phyloP scores from a whole-genome alignment of 2,797 vertebrate genomes.

The Ciconia nigra region DNA sequence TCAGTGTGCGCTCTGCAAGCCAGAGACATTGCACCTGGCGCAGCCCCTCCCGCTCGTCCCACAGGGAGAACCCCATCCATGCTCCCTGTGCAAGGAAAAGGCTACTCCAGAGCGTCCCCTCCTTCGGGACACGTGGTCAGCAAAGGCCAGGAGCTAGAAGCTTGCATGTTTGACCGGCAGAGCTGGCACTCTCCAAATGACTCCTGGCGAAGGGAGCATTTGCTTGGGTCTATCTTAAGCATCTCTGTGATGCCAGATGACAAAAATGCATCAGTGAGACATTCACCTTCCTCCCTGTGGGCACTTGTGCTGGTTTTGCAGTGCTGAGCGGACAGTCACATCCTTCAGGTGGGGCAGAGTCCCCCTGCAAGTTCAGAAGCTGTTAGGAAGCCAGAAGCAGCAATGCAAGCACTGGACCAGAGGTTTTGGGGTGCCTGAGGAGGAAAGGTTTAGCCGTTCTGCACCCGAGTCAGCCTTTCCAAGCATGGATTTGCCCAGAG shows the following conservation, averaged over 20 bases:
- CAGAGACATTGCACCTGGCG: background rate
- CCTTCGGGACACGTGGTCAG: background rate
- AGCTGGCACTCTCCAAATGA: background rate
- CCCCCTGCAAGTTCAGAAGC: background rate
- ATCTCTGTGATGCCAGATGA: background rate
- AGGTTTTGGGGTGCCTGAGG: too few relatives aligned
- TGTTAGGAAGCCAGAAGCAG: background rate
- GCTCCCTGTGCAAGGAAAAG: background rate
- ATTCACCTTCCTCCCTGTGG: background rate
- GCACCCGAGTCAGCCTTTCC: background rate
- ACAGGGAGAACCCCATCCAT: background rate
- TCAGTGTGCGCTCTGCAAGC: rapidly evolving
- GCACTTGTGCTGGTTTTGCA: rapidly evolving
- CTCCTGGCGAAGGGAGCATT: background rate
- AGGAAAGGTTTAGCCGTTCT: background rate
- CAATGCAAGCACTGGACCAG: background rate
- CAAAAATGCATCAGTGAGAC: background rate
- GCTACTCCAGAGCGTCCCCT: background rate
- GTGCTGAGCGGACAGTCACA: rapidly evolving
- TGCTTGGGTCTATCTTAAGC: background rate
- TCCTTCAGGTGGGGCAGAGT: background rate
- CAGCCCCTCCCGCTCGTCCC: rapidly evolving
- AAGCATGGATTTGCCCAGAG: background rate
- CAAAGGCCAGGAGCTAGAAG: background rate
- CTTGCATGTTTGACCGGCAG: background rate